Conservation (phyloP, 2,888 invertebrate genomes). For the Caenorhabditis sinica region DNA sequence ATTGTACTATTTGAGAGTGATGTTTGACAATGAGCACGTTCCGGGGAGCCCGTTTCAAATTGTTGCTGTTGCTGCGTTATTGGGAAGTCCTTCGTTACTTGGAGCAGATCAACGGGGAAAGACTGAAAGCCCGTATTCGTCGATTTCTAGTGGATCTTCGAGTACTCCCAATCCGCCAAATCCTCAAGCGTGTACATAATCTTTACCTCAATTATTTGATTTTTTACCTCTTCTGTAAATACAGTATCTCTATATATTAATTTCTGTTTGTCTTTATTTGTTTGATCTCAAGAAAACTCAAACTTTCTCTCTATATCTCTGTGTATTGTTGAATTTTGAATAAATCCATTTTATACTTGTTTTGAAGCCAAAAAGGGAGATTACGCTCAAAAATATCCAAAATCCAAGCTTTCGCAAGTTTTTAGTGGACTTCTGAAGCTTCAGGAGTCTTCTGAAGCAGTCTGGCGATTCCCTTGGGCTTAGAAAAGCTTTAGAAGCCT, state of each 20-base stretch:
- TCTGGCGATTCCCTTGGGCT: no score
- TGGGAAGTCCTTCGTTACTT: slow-evolving; percentile 54
- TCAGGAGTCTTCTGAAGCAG: no score
- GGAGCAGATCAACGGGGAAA: slow-evolving; percentile 66
- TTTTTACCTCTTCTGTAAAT: background rate
- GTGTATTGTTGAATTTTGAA: no score
- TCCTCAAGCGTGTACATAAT: slow-evolving; percentile 64
- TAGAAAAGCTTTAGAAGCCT: no score
- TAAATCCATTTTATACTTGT: no score
- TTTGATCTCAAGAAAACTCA: background rate
- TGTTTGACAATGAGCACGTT: slow-evolving; percentile 86
- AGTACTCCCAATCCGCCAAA: slow-evolving; percentile 32
- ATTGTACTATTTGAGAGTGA: slow-evolving; percentile 95
- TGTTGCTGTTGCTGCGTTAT: slow-evolving; percentile 69
- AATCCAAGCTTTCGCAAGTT: no score
- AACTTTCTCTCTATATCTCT: slow-evolving; percentile 9
- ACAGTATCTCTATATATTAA: slow-evolving; percentile 23
- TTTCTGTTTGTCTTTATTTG: background rate
- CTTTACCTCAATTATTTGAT: background rate
- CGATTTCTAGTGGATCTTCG: slow-evolving; percentile 71
- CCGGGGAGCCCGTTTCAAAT: slow-evolving; percentile 77
- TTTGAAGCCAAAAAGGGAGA: no score
- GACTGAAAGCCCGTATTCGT: slow-evolving; percentile 72
- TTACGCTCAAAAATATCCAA: no score
- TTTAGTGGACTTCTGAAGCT: no score